phyloP scores from a whole-genome alignment of 2,888 invertebrate species.

The Leptopterna dolabrata region DNA sequence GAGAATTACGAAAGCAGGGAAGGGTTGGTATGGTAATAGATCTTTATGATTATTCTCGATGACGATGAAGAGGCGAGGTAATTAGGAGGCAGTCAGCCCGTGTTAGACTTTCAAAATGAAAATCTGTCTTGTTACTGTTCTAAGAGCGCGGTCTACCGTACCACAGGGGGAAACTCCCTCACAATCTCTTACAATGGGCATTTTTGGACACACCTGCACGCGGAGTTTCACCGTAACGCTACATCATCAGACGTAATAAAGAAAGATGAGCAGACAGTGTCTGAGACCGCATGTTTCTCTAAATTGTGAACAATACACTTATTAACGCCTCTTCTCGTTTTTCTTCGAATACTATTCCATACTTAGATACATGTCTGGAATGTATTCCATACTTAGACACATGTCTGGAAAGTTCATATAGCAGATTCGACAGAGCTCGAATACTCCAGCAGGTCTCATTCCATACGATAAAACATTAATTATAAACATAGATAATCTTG shows the following conservation, averaged over 20 bases:
- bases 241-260: neutral
- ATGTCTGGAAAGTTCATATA: too few species aligned
- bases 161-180: neutral
- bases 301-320: too few species aligned
- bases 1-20: slow-evolving; percentile 42
- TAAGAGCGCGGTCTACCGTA: neutral
- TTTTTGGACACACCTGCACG: neutral
- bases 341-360: too few species aligned
- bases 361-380: too few species aligned
- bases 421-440: too few species aligned
- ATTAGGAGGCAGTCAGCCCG: slow-evolving; percentile 38
- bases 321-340: too few species aligned
- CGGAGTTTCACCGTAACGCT: neutral
- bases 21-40: neutral
- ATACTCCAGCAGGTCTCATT: too few species aligned
- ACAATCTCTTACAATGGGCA: neutral
- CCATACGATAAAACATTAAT: too few species aligned
- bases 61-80: slow-evolving; percentile 3
- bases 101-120: slow-evolving; percentile 46
- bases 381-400: too few species aligned
- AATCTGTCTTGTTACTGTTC: slow-evolving; percentile 20
- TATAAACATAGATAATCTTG: too few species aligned
- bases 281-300: too few species aligned
- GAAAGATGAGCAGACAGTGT: neutral
- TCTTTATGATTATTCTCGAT: slow-evolving; percentile 24